These are phyloP conservation scores for Spatula clypeata DNA, from an alignment of 2,797 vertebrate genomes.

Conservation along the genomic window DNA sequence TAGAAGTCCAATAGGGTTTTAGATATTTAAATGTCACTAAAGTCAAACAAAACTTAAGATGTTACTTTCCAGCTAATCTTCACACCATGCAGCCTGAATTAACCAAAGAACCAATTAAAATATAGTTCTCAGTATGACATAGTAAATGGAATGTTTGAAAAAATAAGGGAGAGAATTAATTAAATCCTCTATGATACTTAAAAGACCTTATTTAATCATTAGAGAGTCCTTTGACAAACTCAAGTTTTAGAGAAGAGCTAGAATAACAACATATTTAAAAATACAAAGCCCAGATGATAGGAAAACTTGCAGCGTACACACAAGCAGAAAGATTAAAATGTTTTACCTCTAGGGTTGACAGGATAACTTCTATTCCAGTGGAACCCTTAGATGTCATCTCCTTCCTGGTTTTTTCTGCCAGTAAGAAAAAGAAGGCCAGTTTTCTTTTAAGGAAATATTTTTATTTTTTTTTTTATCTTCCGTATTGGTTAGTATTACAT, in stretches of 20 bases:
- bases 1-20: not conserved
- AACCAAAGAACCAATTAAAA: not conserved
- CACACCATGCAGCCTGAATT: not conserved
- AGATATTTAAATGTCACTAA: not conserved
- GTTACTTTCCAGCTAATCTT: not conserved
- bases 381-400: constrained; percentile 97
- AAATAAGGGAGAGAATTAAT: not conserved
- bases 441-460: constrained; percentile 12
- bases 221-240: not conserved
- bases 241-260: not conserved
- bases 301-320: not conserved
- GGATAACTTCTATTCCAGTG: constrained; percentile 93
- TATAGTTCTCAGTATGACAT: not conserved
- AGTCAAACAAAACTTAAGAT: not conserved
- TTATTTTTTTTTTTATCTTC: not conserved
- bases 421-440: constrained; percentile 44
- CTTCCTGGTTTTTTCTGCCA: constrained; percentile 95
- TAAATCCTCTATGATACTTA: not conserved
- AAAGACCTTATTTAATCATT: not conserved
- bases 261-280: not conserved
- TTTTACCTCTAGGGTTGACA: constrained; percentile 93
- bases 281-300: not conserved
- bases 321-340: not conserved
- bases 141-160: not conserved
- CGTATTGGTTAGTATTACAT: not conserved